Conservation (phyloP, 1,140 invertebrate species). For the Drosophila sturtevanti region DNA sequence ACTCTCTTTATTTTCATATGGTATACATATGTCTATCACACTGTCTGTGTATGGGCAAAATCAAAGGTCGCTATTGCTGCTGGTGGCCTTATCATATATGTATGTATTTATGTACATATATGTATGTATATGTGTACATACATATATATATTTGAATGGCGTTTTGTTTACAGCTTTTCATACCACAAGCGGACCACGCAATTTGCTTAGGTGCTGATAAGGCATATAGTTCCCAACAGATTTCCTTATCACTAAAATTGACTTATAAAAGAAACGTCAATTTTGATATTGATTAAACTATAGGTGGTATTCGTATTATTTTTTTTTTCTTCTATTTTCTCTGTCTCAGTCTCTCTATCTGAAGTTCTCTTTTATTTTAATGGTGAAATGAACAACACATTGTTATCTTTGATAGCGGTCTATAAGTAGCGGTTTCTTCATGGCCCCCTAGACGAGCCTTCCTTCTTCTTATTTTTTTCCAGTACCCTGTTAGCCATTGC, state of each 20-base stretch:
- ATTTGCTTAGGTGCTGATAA: slow-evolving; percentile 67
- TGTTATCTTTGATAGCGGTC: slow-evolving; percentile 68
- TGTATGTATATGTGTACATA: no score
- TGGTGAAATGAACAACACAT: slow-evolving; percentile 61
- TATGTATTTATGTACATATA: no score
- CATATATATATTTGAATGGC: slow-evolving; percentile 17
- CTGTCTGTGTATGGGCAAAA: slow-evolving; percentile 7
- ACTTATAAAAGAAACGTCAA: slow-evolving; percentile 11
- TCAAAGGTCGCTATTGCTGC: slow-evolving; percentile 26
- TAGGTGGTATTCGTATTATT: neutral
- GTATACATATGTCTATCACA: neutral
- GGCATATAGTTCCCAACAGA: slow-evolving; percentile 3
- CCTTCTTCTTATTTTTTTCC: slow-evolving; percentile 20
- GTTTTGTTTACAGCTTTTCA: slow-evolving; percentile 65
- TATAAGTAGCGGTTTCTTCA: slow-evolving; percentile 67
- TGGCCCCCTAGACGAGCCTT: slow-evolving; percentile 29
- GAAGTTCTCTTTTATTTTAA: slow-evolving; percentile 9
- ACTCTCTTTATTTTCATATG: neutral
- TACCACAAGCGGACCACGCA: slow-evolving; percentile 53
- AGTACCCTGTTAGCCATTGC: neutral
- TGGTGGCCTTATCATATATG: slow-evolving; percentile 37
- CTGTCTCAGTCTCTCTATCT: slow-evolving; percentile 6
- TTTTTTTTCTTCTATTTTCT: neutral
- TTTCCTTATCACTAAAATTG: neutral
- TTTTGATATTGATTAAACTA: slow-evolving; percentile 3